Evolutionary conservation across 2,113 vertebrate genomes (phyloP).

Genomic region (Takifugu flavidus): DNA sequence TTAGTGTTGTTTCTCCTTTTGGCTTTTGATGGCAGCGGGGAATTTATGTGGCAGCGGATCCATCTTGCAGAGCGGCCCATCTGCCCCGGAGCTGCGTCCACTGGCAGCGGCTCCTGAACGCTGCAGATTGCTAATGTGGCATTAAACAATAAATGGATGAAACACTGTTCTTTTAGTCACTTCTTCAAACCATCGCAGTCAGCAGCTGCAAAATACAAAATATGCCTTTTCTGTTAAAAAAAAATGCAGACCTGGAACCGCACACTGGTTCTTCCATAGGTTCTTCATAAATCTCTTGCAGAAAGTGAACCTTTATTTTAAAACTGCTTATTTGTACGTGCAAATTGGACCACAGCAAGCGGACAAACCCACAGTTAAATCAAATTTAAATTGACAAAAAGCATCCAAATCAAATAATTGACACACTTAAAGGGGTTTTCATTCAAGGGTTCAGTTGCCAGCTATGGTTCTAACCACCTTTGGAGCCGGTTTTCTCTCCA

Average conservation of each 20-base stretch:
- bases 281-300: too few species aligned
- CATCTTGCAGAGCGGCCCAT: constrained; percentile 70
- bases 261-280: too few species aligned
- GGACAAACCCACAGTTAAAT: too few species aligned
- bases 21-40: constrained; percentile 57
- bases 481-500: too few species aligned
- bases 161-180: constrained; percentile 57
- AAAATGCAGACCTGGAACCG: not conserved
- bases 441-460: too few species aligned
- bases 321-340: too few species aligned
- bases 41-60: constrained; percentile 78
- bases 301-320: too few species aligned
- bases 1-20: constrained; percentile 58
- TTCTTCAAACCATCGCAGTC: constrained; percentile 50
- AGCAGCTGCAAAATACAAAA: constrained; percentile 40
- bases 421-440: too few species aligned
- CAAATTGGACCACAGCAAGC: too few species aligned
- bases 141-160: constrained; percentile 69
- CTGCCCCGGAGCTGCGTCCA: constrained; percentile 64
- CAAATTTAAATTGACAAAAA: too few species aligned
- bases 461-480: too few species aligned
- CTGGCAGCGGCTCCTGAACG: constrained; percentile 61
- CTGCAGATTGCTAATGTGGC: constrained; percentile 78
- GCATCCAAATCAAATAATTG: too few species aligned
- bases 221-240: constrained; percentile 1